Conservation (phyloP, 2,888 invertebrate species). For the Escarpia spicata region DNA sequence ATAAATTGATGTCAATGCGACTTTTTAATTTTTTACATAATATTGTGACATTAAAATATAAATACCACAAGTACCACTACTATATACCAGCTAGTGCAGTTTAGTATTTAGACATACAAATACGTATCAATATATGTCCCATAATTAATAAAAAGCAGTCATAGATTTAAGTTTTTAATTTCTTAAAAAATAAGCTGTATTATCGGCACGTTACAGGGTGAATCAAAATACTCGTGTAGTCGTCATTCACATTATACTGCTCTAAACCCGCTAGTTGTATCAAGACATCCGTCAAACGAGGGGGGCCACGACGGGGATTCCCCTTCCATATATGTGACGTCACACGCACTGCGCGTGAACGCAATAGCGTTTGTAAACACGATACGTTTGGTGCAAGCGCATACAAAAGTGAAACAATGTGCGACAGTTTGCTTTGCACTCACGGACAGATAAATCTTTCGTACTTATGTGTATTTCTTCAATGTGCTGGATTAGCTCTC, state of each 20-base stretch:
- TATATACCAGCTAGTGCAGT: too few relatives aligned
- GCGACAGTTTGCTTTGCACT: constrained; percentile 21
- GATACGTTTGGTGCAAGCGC: background rate
- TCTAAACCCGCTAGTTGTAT: background rate
- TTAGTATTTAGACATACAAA: too few relatives aligned
- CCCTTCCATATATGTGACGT: background rate
- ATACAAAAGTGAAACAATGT: constrained; percentile 1
- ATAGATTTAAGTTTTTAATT: too few relatives aligned
- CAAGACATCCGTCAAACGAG: background rate
- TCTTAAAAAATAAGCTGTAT: too few relatives aligned
- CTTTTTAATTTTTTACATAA: too few relatives aligned
- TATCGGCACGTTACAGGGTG: background rate
- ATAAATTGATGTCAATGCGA: too few relatives aligned
- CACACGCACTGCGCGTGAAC: background rate
- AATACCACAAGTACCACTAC: too few relatives aligned
- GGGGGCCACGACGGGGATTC: background rate
- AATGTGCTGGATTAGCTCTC: constrained; percentile 86
- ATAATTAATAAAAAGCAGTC: too few relatives aligned
- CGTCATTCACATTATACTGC: background rate
- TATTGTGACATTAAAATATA: too few relatives aligned
- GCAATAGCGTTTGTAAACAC: constrained; percentile 10
- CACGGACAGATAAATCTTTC: constrained; percentile 28
- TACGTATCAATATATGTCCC: too few relatives aligned
- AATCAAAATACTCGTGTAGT: background rate
- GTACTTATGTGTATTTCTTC: constrained; percentile 89